Evolutionary conservation across 2,113 vertebrate species (phyloP).

Genomic region (Nipponia nippon): DNA sequence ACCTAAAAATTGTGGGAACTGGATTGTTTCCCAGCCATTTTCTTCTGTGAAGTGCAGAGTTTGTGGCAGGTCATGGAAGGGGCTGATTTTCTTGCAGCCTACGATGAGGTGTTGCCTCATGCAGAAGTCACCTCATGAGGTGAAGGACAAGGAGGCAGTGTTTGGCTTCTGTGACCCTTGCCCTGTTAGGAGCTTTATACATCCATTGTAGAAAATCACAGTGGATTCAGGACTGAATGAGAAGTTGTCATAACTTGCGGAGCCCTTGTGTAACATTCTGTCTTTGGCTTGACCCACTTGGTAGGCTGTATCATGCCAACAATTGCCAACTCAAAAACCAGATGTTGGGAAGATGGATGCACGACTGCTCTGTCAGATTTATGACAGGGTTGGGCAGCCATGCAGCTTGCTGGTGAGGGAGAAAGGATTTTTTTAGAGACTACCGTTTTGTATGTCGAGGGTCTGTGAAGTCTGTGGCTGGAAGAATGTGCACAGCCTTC

Average conservation of each 20-base stretch:
- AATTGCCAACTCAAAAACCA: background rate
- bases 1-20: background rate
- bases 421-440: background rate
- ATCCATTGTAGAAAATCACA: background rate
- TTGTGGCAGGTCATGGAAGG: background rate
- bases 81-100: background rate
- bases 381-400: background rate
- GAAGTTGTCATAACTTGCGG: background rate
- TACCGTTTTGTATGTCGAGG: background rate
- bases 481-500: background rate
- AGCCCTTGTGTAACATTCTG: background rate
- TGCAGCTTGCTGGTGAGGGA: background rate
- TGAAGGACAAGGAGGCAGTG: background rate
- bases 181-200: background rate
- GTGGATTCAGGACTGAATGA: background rate
- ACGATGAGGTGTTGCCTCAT: background rate
- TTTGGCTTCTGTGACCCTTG: background rate
- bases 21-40: background rate
- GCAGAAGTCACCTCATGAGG: background rate
- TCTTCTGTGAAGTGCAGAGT: background rate
- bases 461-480: background rate
- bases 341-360: background rate
- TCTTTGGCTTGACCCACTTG: background rate
- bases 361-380: background rate
- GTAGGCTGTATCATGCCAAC: background rate